These are phyloP conservation scores for Ammospiza nelsoni DNA, from an alignment of 2,113 vertebrate genomes.

Conservation along the genomic window DNA sequence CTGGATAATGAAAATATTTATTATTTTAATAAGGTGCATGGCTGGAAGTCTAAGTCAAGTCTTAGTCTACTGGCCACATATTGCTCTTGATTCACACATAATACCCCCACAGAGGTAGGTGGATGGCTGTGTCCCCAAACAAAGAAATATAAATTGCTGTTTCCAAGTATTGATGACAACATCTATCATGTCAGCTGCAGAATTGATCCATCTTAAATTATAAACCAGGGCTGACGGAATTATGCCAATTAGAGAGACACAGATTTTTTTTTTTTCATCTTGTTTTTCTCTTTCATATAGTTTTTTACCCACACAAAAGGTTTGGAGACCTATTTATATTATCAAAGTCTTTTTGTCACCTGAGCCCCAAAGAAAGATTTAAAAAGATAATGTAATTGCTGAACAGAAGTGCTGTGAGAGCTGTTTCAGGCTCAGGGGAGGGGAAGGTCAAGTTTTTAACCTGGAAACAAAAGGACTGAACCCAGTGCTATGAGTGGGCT, in stretches of 20 bases:
- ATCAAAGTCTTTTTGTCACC: conserved; percentile 24
- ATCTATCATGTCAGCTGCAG: conserved; percentile 60
- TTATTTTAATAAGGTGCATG: conserved; percentile 70
- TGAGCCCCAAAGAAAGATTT: conserved; percentile 23
- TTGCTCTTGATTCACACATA: conserved; percentile 7
- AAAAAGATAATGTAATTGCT: conserved; percentile 54
- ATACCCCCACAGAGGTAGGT: neutral
- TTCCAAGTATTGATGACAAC: conserved; percentile 55
- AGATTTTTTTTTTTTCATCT: neutral
- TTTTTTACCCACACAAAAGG: conserved; percentile 24
- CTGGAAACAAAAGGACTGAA: conserved; percentile 40
- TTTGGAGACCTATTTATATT: conserved; percentile 17
- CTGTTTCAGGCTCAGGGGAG: neutral
- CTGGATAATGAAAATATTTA: conserved; percentile 63
- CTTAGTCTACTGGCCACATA: conserved; percentile 40
- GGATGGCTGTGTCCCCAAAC: neutral
- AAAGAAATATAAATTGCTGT: conserved; percentile 43
- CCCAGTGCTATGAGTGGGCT: neutral
- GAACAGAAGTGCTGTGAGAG: conserved; percentile 26
- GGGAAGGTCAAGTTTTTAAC: conserved; percentile 63
- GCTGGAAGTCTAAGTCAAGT: conserved; percentile 62
- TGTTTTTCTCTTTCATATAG: neutral
- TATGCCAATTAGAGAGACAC: conserved; percentile 52
- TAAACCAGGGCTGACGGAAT: conserved; percentile 42
- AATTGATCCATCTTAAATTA: conserved; percentile 63